A percentile compares a stretch with the other conserved stretches of the same genome.
These are phyloP conservation scores for Oryzias melastigma DNA, from an alignment of 2,113 vertebrate species.

Conservation along the genomic window DNA sequence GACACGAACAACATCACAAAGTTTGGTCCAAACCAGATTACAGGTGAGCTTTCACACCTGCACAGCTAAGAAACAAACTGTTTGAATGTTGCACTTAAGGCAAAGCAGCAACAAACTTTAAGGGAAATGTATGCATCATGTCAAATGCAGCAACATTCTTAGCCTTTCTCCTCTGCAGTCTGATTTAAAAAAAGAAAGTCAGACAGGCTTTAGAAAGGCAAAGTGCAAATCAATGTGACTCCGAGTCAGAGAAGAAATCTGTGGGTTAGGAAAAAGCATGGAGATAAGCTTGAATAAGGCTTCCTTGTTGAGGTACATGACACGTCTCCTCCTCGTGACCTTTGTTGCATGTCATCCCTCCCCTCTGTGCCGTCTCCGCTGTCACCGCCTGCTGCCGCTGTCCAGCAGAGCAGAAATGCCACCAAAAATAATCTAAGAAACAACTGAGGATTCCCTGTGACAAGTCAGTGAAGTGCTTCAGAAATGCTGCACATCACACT, in stretches of 20 bases:
- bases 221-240: constrained; percentile 20
- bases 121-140: too few species aligned
- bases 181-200: background rate
- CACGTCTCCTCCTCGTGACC: constrained; percentile 51
- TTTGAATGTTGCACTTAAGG: too few species aligned
- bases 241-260: constrained; percentile 27
- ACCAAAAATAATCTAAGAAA: constrained; percentile 50
- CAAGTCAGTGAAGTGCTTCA: constrained; percentile 47
- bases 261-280: constrained; percentile 12
- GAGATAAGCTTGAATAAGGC: constrained; percentile 30
- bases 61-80: too few species aligned
- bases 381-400: constrained; percentile 48
- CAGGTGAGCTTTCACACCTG: too few species aligned
- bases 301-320: constrained; percentile 34
- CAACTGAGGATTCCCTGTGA: constrained; percentile 52
- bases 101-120: too few species aligned
- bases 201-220: background rate
- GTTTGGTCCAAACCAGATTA: too few species aligned
- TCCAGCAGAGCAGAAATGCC: constrained; percentile 63
- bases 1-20: too few species aligned
- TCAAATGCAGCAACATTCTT: too few species aligned
- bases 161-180: too few species aligned
- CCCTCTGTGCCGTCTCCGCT: constrained; percentile 39
- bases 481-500: constrained; percentile 11
- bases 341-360: constrained; percentile 67